Percentiles rank a stretch among this genome's conserved stretches.
phyloP scores from a whole-genome alignment of 2,113 vertebrate genomes.

The Mesoclemmys tuberculata region DNA sequence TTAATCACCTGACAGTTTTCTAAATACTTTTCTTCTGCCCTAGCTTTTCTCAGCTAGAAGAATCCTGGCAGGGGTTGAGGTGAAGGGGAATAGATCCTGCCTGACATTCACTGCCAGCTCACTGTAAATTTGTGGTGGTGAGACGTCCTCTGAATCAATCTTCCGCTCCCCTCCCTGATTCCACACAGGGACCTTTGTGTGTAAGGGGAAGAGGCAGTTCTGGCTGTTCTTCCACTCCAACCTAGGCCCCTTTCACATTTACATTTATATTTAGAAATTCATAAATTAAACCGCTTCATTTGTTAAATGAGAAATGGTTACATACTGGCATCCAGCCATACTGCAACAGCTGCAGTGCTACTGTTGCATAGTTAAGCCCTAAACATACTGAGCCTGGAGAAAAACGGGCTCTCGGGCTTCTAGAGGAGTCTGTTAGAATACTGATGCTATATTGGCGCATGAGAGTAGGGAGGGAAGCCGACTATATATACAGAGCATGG shows the following conservation, averaged over 20 bases:
- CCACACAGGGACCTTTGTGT: not conserved
- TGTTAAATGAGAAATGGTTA: not conserved
- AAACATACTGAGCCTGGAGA: not conserved
- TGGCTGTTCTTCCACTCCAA: not conserved
- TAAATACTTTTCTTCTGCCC: not conserved
- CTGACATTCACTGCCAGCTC: not conserved
- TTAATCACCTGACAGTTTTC: not conserved
- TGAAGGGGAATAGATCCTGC: not conserved
- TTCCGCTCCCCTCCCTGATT: rapidly evolving
- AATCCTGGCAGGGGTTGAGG: rapidly evolving
- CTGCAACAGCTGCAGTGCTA: not conserved
- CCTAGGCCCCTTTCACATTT: not conserved
- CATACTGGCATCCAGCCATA: not conserved
- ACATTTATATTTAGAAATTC: not conserved
- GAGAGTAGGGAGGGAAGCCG: not conserved
- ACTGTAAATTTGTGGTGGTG: rapidly evolving
- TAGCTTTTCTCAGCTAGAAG: not conserved
- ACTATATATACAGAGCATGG: not conserved
- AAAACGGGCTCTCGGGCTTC: not conserved
- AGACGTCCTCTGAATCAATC: rapidly evolving
- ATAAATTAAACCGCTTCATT: not conserved
- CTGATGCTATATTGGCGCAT: not conserved
- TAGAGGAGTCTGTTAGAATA: not conserved
- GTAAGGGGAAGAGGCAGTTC: not conserved
- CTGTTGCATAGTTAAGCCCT: not conserved